Conservation (phyloP, 92 coral and sea anemone species). For the Ricordea florida region DNA sequence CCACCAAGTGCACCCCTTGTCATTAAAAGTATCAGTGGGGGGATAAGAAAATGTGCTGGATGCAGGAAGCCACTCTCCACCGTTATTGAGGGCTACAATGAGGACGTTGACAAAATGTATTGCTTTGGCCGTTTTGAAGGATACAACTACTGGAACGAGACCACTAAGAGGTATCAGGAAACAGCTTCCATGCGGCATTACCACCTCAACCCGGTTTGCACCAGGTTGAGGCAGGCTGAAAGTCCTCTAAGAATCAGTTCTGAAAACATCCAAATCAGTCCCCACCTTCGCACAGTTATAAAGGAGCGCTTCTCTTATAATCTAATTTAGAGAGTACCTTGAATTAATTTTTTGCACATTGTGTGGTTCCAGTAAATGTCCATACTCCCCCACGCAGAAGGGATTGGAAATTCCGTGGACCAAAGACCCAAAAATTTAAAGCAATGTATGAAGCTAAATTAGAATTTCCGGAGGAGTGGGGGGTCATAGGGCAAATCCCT, state of each 20-base stretch:
- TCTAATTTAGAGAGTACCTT: slow-evolving; percentile 11
- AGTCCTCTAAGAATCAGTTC: slow-evolving; percentile 15
- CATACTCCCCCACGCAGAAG: too few relatives aligned
- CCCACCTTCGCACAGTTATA: slow-evolving; percentile 29
- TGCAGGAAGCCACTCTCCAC: slow-evolving; percentile 32
- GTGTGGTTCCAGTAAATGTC: too few relatives aligned
- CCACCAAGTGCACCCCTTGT: slow-evolving; percentile 49
- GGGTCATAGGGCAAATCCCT: too few relatives aligned
- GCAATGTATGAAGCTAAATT: too few relatives aligned
- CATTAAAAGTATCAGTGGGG: slow-evolving; percentile 27
- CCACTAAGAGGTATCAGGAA: slow-evolving; percentile 18
- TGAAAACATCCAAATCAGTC: slow-evolving; percentile 32
- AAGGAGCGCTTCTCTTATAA: slow-evolving; percentile 33
- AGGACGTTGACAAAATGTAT: slow-evolving; percentile 24
- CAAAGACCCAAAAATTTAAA: too few relatives aligned
- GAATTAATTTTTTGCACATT: neutral
- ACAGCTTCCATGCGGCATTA: slow-evolving; percentile 35
- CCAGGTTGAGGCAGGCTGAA: slow-evolving; percentile 34
- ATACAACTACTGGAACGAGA: slow-evolving; percentile 43
- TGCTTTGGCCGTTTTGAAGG: slow-evolving; percentile 48
- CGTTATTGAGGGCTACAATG: slow-evolving; percentile 22
- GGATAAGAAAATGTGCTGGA: slow-evolving; percentile 33
- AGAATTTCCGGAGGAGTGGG: too few relatives aligned
- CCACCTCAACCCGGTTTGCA: slow-evolving; percentile 56
- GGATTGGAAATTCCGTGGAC: too few relatives aligned